Percentiles rank a stretch among this genome's conserved stretches.
Evolutionary conservation across 1,140 invertebrate genomes (phyloP).

Genomic region (Drosophila sp.): DNA sequence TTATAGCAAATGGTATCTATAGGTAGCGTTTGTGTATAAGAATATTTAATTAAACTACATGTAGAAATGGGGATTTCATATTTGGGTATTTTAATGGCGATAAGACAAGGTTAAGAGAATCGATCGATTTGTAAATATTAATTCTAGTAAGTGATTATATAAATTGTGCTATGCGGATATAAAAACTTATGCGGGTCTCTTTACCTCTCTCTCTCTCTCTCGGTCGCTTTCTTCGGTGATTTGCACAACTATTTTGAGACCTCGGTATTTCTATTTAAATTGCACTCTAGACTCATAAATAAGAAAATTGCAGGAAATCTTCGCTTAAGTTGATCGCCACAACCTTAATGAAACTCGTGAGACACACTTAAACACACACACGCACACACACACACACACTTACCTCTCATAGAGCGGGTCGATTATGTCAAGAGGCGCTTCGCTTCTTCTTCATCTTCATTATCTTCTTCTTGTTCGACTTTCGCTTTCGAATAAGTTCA

Average conservation of each 20-base stretch:
- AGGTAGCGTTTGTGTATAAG: neutral
- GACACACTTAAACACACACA: constrained; percentile 14
- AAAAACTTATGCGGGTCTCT: neutral
- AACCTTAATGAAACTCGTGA: constrained; percentile 48
- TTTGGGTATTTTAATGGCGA: neutral
- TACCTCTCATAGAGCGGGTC: neutral
- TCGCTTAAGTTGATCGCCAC: constrained; percentile 57
- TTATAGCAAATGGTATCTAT: neutral
- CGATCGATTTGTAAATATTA: too few species aligned
- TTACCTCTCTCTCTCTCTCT: neutral
- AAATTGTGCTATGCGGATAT: neutral
- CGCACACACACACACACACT: neutral
- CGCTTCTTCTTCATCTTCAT: constrained; percentile 24
- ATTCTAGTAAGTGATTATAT: neutral
- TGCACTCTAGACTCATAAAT: constrained; percentile 52
- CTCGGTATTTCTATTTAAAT: constrained; percentile 44
- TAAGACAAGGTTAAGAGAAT: constrained; percentile 3
- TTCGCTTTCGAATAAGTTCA: constrained; percentile 47
- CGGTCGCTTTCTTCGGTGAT: constrained; percentile 19
- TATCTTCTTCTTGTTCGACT: constrained; percentile 25
- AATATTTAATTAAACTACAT: neutral
- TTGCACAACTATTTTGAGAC: constrained; percentile 43
- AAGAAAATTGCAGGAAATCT: constrained; percentile 77
- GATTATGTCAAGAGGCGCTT: constrained; percentile 28
- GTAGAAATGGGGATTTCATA: too few species aligned